Conservation (phyloP, 2,797 vertebrate genomes). For the Chelonia mydas region DNA sequence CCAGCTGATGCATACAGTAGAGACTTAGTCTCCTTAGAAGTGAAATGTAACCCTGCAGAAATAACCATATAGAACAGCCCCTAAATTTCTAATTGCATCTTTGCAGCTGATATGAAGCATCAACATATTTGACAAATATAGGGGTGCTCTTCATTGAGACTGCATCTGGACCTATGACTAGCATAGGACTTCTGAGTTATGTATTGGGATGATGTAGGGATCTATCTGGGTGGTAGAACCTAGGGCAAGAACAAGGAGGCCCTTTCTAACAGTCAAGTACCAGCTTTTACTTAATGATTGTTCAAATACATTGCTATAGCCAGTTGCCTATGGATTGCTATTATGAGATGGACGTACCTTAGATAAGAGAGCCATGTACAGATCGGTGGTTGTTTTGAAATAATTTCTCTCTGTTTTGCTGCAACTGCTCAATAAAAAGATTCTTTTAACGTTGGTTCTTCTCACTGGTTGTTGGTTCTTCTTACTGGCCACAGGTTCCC, state of each 20-base stretch:
- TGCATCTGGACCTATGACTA: background rate
- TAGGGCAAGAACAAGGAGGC: background rate
- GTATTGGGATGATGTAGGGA: background rate
- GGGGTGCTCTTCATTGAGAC: background rate
- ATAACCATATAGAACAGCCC: background rate
- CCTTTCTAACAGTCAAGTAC: background rate
- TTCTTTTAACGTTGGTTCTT: background rate
- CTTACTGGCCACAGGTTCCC: background rate
- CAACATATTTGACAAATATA: background rate
- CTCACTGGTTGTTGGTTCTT: background rate
- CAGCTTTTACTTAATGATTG: background rate
- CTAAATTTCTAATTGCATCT: background rate
- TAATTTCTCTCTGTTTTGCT: background rate
- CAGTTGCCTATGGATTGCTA: background rate
- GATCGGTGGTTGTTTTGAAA: background rate
- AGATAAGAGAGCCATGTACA: background rate
- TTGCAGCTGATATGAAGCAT: background rate
- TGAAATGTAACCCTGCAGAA: background rate
- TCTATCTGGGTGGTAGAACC: background rate
- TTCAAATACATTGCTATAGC: background rate
- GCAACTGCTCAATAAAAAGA: background rate
- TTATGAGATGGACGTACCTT: background rate
- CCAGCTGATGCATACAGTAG: background rate
- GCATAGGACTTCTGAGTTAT: background rate
- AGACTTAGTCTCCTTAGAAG: background rate